Conservation (phyloP, 2,113 vertebrate genomes). For the Stigmatopora nigra region DNA sequence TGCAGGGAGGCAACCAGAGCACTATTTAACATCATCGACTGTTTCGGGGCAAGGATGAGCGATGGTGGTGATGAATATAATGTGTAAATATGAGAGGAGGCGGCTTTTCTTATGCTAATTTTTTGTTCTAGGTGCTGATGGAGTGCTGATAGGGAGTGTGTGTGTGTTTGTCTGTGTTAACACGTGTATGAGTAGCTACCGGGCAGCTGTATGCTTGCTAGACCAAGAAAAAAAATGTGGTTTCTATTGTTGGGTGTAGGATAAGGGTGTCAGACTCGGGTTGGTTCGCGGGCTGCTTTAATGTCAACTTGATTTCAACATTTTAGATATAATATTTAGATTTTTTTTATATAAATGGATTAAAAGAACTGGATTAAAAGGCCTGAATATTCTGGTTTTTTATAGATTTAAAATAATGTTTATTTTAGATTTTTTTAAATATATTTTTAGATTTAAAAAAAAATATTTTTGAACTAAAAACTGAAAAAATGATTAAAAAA, state of each 20-base stretch:
- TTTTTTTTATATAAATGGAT: too few species aligned
- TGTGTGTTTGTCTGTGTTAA: constrained; percentile 25
- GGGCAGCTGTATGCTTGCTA: constrained; percentile 46
- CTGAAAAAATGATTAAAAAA: too few species aligned
- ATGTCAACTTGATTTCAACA: too few species aligned
- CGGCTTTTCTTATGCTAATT: constrained; percentile 71
- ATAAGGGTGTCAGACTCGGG: too few species aligned
- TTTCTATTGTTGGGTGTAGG: constrained; percentile 24
- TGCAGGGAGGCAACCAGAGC: constrained; percentile 50
- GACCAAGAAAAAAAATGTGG: constrained; percentile 30
- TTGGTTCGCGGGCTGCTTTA: too few species aligned
- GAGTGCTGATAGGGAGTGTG: constrained; percentile 52
- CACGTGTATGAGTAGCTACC: constrained; percentile 19
- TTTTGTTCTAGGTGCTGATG: constrained; percentile 63
- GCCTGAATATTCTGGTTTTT: too few species aligned
- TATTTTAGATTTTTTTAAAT: too few species aligned
- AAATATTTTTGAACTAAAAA: too few species aligned
- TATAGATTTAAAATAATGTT: too few species aligned
- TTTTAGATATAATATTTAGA: too few species aligned
- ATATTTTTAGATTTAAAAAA: too few species aligned
- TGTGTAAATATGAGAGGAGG: constrained; percentile 68
- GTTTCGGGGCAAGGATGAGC: constrained; percentile 59
- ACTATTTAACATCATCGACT: constrained; percentile 62
- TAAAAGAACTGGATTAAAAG: too few species aligned
- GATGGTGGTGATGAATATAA: constrained; percentile 73